Base-by-base conservation (phyloP, 2,797 vertebrate genomes). In the Pteropus rufus region DNA sequence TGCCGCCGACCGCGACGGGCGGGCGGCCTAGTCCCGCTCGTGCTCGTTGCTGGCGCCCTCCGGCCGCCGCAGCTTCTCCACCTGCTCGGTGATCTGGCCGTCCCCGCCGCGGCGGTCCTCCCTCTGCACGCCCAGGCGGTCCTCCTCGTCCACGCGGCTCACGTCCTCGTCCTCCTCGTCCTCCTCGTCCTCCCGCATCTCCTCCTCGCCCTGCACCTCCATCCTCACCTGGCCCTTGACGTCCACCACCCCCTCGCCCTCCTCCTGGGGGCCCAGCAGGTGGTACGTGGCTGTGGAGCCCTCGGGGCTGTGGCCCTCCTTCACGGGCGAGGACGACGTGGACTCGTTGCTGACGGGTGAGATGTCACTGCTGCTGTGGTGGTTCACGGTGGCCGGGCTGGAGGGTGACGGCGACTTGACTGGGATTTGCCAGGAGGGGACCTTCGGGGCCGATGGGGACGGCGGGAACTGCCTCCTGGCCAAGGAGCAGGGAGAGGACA, bases 321-420 rank as follows among this genome's bases (percentile, higher is more conserved):
- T 99, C 95, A 99, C 82, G 0, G 99, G 99, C 0, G 99, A 99
- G 0, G 99, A 99, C 24, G 98, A 98, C 65, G 98, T 93, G 0
- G 99, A 99, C 98, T 99, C 99, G 0, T 99, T 99, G 98, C 99
- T 99, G 97, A 99, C 99, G 0, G 99, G 99, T 0, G 99, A 99
- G 98, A 99, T 99, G 99, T 99, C 99, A 0, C 99, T 99, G 98
- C 99, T 99, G 99, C 99, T 99, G 97, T 99, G 99, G 98, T 99
- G 99, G 98, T 99, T 99, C 97, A 98, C 93, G 0, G 99, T 98
- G 0, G 98, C 98, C 0, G 99, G 96, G 97, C 97, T 98, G 92
- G 99, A 99, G 18, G 98, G 98, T 0, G 99, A 98, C 1, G 99
- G 98, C 0, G 99, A 98, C 98, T 99, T 99, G 95, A 99, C 98